These are phyloP conservation scores for Poicephalus meyeri DNA, from an alignment of 2,113 vertebrate species.

Conservation along the genomic window DNA sequence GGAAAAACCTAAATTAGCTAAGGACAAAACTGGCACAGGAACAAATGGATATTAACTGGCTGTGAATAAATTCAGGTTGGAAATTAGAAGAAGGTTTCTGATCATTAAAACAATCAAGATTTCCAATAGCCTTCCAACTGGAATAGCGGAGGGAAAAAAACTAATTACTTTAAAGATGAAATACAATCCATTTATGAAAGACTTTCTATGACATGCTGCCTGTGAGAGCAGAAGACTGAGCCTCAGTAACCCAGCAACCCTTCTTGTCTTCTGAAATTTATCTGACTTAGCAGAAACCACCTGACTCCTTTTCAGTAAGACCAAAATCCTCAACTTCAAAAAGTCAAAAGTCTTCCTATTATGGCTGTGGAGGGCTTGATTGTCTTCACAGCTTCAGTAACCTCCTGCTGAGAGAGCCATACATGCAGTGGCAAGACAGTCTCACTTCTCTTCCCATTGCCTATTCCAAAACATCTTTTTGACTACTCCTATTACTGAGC, in stretches of 20 bases:
- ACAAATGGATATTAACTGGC: slow-evolving; percentile 61
- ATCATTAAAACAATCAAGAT: slow-evolving; percentile 47
- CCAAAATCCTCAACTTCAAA: neutral
- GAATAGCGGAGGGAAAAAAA: neutral
- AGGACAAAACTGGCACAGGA: slow-evolving; percentile 60
- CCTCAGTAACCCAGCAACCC: neutral
- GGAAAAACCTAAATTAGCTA: slow-evolving; percentile 55
- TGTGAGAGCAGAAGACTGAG: neutral
- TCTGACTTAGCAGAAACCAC: neutral
- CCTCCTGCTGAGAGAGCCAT: neutral
- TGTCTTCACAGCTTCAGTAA: neutral
- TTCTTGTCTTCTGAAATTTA: neutral
- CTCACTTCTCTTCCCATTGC: neutral
- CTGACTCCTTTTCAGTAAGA: neutral
- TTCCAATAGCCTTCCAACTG: slow-evolving; percentile 38
- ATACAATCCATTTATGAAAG: neutral
- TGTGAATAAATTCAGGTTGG: slow-evolving; percentile 54
- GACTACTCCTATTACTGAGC: neutral
- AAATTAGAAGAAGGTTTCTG: slow-evolving; percentile 55
- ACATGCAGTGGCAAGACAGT: neutral
- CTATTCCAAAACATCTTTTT: neutral
- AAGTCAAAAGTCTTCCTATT: neutral
- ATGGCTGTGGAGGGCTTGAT: neutral
- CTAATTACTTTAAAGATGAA: slow-evolving; percentile 36
- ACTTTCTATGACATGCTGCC: neutral